A percentile compares a stretch with the other conserved stretches of the same genome.
These are phyloP conservation scores for Lithodes maja DNA, from an alignment of 2,888 invertebrate genomes.

Conservation along the genomic window DNA sequence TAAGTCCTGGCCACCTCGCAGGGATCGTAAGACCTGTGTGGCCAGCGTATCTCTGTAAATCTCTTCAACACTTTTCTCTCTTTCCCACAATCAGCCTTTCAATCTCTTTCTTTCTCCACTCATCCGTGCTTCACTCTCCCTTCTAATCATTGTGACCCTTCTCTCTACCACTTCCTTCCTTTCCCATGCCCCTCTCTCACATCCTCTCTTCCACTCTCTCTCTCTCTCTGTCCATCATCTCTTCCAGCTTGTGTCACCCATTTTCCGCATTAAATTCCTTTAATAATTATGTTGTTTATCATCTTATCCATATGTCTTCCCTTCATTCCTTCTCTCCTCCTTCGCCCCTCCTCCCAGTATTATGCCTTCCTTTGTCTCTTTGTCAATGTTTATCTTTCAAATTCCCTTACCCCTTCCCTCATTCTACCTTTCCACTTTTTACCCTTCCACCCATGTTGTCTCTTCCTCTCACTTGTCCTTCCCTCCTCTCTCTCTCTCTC, in stretches of 20 bases:
- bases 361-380: neutral
- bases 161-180: too few species aligned
- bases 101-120: too few species aligned
- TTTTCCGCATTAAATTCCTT: neutral
- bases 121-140: too few species aligned
- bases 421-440: neutral
- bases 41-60: too few species aligned
- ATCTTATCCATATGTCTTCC: neutral
- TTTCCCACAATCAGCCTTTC: too few species aligned
- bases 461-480: neutral
- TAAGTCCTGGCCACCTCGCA: too few species aligned
- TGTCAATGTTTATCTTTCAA: neutral
- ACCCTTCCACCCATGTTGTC: neutral
- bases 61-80: too few species aligned
- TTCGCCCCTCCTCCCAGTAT: neutral
- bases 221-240: neutral
- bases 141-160: too few species aligned
- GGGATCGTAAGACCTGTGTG: too few species aligned
- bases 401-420: neutral
- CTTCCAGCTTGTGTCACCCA: neutral
- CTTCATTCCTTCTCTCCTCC: neutral
- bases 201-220: neutral
- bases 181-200: too few species aligned
- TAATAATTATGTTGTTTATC: neutral
- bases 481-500: neutral